These are phyloP conservation scores for Lithobates sylvaticus DNA, from an alignment of 2,797 vertebrate species.

Conservation along the genomic window DNA sequence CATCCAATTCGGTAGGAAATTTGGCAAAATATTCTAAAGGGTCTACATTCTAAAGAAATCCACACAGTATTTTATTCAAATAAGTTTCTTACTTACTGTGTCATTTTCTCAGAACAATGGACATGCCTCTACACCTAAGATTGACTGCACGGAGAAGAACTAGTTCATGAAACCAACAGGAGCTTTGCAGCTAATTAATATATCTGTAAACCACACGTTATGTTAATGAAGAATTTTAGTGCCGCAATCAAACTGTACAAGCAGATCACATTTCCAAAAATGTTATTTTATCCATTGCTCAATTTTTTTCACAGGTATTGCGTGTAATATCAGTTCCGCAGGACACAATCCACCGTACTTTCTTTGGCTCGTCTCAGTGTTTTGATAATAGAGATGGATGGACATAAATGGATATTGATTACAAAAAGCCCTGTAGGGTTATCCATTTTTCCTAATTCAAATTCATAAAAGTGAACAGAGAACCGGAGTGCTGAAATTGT, in stretches of 20 bases:
- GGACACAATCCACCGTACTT: constrained; percentile 23
- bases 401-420: constrained; percentile 57
- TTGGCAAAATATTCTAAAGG: background rate
- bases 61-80: background rate
- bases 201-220: constrained; percentile 15
- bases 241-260: constrained; percentile 13
- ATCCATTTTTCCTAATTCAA: constrained; percentile 36
- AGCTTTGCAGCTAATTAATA: constrained; percentile 13
- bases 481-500: constrained; percentile 35
- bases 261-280: constrained; percentile 34
- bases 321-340: constrained; percentile 14
- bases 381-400: constrained; percentile 40
- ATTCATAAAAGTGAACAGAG: constrained; percentile 34
- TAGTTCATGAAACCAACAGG: background rate
- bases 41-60: background rate
- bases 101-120: background rate
- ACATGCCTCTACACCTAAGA: background rate
- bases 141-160: background rate
- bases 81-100: background rate
- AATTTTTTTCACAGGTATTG: constrained; percentile 28
- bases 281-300: constrained; percentile 39
- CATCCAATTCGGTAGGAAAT: background rate
- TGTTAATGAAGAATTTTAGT: constrained; percentile 35
- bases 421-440: constrained; percentile 43
- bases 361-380: constrained; percentile 43